phyloP scores from a whole-genome alignment of 2,113 vertebrate genomes.

The Gadus chalcogrammus region DNA sequence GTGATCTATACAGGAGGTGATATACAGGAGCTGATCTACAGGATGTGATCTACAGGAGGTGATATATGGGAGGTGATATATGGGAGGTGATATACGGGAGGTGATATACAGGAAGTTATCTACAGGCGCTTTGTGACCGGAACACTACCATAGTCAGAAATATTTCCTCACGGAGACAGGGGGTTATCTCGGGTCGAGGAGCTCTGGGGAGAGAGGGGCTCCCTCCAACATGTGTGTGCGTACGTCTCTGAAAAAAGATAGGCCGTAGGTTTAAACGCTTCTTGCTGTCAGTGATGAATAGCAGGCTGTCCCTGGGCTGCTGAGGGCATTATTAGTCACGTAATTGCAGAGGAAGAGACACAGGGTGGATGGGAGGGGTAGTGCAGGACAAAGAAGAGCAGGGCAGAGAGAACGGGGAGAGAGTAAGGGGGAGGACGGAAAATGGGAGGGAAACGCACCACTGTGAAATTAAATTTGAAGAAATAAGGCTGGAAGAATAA shows the following conservation, averaged over 20 bases:
- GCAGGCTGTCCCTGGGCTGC: slow-evolving; percentile 34
- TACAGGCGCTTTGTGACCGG: too few species aligned
- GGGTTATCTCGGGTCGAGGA: neutral
- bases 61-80: too few species aligned
- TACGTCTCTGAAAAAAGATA: slow-evolving; percentile 15
- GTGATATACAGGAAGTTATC: too few species aligned
- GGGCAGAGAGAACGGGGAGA: neutral
- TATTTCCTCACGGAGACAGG: too few species aligned
- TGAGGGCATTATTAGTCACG: neutral
- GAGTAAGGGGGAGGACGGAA: slow-evolving; percentile 8
- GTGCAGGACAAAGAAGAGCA: neutral
- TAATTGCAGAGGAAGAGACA: slow-evolving; percentile 42
- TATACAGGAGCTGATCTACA: too few species aligned
- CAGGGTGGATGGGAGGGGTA: neutral
- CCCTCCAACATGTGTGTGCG: neutral
- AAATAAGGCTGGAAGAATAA: too few species aligned
- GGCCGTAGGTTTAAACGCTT: slow-evolving; percentile 23
- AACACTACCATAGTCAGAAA: too few species aligned
- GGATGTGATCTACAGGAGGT: too few species aligned
- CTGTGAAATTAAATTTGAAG: neutral
- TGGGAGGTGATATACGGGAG: too few species aligned
- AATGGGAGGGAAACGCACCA: neutral
- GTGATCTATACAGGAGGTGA: too few species aligned
- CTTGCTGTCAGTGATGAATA: slow-evolving; percentile 31
- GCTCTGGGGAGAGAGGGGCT: neutral